These are phyloP conservation scores for Pardosa pseudoannulata DNA, from an alignment of 2,888 invertebrate species.

Conservation along the genomic window DNA sequence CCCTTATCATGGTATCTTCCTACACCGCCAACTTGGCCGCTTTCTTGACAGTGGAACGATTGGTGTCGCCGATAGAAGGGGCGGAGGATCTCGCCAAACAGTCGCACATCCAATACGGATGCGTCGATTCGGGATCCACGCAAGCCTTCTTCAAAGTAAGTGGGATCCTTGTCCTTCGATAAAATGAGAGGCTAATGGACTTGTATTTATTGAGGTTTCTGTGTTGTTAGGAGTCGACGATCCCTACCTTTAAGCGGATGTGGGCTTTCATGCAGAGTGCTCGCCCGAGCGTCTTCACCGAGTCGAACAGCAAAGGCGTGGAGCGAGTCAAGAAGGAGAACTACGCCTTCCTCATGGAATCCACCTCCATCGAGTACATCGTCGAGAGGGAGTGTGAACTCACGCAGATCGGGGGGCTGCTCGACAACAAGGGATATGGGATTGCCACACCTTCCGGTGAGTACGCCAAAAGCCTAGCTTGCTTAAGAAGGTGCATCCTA, in stretches of 20 bases:
- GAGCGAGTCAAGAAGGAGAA: conserved; percentile 79
- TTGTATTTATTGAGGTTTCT: too few relatives aligned
- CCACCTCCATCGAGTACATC: conserved; percentile 80
- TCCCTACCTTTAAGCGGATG: conserved; percentile 79
- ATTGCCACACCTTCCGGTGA: conserved; percentile 87
- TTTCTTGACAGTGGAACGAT: conserved; percentile 89
- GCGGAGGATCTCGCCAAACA: conserved; percentile 97
- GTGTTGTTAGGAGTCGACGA: conserved; percentile 78
- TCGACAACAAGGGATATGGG: conserved; percentile 84
- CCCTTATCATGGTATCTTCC: conserved; percentile 95
- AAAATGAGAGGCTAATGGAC: too few relatives aligned
- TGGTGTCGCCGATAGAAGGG: conserved; percentile 89
- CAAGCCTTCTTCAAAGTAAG: conserved; percentile 96
- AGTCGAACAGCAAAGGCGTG: conserved; percentile 83
- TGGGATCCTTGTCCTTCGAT: too few relatives aligned
- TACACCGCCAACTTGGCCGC: conserved; percentile 97
- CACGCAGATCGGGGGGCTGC: conserved; percentile 80
- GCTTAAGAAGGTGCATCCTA: too few relatives aligned
- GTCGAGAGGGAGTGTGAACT: conserved; percentile 79
- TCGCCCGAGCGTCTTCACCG: conserved; percentile 75
- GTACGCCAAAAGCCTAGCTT: too few relatives aligned
- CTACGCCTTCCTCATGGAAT: conserved; percentile 81
- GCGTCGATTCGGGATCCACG: conserved; percentile 92
- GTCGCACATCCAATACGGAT: conserved; percentile 97
- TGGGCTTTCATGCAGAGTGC: conserved; percentile 78